Evolutionary conservation across 2,888 invertebrate species (phyloP).

Genomic region (Brachypalpus laphriformis): DNA sequence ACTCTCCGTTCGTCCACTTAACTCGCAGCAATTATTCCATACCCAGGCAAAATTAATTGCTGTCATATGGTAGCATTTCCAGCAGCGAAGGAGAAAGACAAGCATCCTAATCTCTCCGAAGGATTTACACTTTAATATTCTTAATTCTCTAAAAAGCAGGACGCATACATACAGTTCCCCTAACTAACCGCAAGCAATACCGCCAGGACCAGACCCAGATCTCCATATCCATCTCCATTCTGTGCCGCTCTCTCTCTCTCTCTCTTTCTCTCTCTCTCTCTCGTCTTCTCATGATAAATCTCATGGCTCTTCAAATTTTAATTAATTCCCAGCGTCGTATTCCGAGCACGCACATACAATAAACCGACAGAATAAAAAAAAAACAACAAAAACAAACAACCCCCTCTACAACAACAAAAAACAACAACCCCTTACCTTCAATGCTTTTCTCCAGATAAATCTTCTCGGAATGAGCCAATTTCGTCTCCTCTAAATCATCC

Average conservation of each 20-base stretch:
- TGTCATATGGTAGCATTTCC: slow-evolving; percentile 34
- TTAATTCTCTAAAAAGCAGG: slow-evolving; percentile 34
- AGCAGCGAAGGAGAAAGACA: slow-evolving; percentile 22
- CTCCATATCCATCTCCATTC: neutral
- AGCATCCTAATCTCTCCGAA: slow-evolving; percentile 39
- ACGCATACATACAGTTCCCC: neutral
- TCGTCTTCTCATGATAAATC: slow-evolving; percentile 30
- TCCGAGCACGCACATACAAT: slow-evolving; percentile 60
- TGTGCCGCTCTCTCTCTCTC: neutral
- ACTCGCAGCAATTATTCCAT: slow-evolving; percentile 17
- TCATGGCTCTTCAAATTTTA: slow-evolving; percentile 68
- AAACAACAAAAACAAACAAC: slow-evolving; percentile 11
- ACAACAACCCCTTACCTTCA: slow-evolving; percentile 75
- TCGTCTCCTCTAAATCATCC: slow-evolving; percentile 74
- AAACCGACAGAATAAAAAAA: slow-evolving; percentile 23
- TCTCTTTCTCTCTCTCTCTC: neutral
- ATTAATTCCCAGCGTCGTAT: slow-evolving; percentile 64
- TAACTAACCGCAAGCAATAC: slow-evolving; percentile 14
- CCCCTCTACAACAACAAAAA: neutral
- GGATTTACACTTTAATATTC: slow-evolving; percentile 58
- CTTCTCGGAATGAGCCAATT: slow-evolving; percentile 76
- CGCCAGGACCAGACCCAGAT: slow-evolving; percentile 19
- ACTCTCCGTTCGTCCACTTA: neutral
- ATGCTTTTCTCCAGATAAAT: slow-evolving; percentile 77
- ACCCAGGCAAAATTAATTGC: slow-evolving; percentile 42